Evolutionary conservation across 2,888 invertebrate species (phyloP).

Genomic region (Caenorhabditis sp.): DNA sequence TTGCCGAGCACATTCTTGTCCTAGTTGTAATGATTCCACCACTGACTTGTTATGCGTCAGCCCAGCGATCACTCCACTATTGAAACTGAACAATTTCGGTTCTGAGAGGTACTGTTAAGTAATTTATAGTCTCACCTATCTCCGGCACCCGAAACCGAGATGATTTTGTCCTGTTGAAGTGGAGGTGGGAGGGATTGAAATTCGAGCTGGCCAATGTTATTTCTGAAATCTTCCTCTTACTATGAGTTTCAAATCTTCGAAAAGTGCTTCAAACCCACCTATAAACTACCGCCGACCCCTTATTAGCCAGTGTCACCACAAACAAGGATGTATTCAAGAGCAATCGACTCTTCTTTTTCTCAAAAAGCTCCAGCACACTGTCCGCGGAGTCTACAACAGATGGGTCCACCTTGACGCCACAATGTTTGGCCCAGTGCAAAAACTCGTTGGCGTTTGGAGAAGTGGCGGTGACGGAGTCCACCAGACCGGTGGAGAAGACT

Average conservation of each 20-base stretch:
- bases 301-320: slow-evolving; percentile 67
- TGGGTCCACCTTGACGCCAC: slow-evolving; percentile 37
- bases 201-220: slow-evolving; percentile 37
- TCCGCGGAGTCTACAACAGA: slow-evolving; percentile 36
- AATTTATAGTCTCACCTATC: slow-evolving; percentile 68
- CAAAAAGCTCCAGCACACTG: slow-evolving; percentile 48
- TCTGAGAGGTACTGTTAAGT: neutral
- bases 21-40: slow-evolving; percentile 54
- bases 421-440: slow-evolving; percentile 57
- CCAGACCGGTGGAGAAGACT: slow-evolving; percentile 79
- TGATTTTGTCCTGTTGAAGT: slow-evolving; percentile 60
- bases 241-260: no score
- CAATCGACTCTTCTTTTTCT: slow-evolving; percentile 36
- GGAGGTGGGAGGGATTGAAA: slow-evolving; percentile 41
- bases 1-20: slow-evolving; percentile 61
- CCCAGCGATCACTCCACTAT: slow-evolving; percentile 70
- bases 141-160: slow-evolving; percentile 81
- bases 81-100: slow-evolving; percentile 61
- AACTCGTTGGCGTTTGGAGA: slow-evolving; percentile 78
- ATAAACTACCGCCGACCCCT: slow-evolving; percentile 64
- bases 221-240: slow-evolving; percentile 31
- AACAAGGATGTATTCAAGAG: slow-evolving; percentile 62
- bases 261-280: no score
- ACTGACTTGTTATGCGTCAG: slow-evolving; percentile 57
- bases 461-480: slow-evolving; percentile 62